Evolutionary conservation across 2,888 invertebrate genomes (phyloP), one percentile per base, ranked within the genome.

Genomic region (Aplocera efformata): DNA sequence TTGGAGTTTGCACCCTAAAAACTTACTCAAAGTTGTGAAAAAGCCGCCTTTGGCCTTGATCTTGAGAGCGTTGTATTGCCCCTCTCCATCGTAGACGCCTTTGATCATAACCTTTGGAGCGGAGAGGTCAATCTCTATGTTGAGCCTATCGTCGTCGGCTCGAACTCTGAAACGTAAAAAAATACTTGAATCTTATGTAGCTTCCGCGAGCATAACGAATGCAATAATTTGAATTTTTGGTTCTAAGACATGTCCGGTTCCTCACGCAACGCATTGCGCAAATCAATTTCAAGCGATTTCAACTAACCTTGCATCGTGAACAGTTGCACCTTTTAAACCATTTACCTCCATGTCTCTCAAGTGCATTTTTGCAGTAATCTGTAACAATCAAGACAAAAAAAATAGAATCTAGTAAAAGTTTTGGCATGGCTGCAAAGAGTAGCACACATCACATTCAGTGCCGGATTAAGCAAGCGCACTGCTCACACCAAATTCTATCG

Each of bases 11-110:
- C n/a, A n/a, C n/a, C n/a, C n/a, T n/a, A 17, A 22, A n/a, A 22
- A 77, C 89, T 85, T 72, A 93, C 93, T 83, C 89, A 92, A 89
- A 25, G 90, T 89, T 1, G 89, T 73, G 59, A 89, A 90, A 60
- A 90, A 91, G 21, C 73, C 72, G 22, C 92, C 92, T 48, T 85
- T 82, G 17, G 93, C 92, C 42, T 89, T 88, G 45, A 94, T 64
- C 53, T 89, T 90, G 49, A 93, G 76, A 6, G 89, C 79, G 48
- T 92, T 92, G 39, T 93, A 79, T 23, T 85, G 78, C 7, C 93
- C 92, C 44, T 91, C 90, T 0, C 90, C 92, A 53, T 89, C 88
- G 67, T 92, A 93, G 17, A 83, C 71, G 2, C 93, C 92, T 32
- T 86, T 90, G 1, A 91, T 71, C 25, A 79, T 64, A 6, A 92